Evolutionary conservation across 2,113 vertebrate genomes (phyloP).

Genomic region (Sinocyclocheilus rhinocerous): DNA sequence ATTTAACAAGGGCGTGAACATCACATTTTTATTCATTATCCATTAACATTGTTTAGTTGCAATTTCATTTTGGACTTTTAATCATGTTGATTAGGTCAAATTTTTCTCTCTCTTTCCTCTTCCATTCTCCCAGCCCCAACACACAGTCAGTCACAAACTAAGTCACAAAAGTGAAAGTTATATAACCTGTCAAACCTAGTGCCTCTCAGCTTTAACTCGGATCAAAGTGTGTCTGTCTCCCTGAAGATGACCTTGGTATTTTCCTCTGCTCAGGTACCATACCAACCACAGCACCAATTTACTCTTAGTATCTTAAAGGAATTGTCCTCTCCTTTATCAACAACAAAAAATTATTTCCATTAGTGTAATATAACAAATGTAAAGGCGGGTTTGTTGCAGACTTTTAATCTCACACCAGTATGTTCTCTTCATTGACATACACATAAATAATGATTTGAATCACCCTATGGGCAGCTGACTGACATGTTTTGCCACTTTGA

Average conservation of each 20-base stretch:
- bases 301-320: background rate
- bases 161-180: background rate
- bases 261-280: slow-evolving; percentile 48
- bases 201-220: too few relatives aligned
- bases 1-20: too few relatives aligned
- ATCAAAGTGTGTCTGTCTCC: background rate
- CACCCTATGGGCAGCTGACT: slow-evolving; percentile 33
- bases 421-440: background rate
- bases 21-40: too few relatives aligned
- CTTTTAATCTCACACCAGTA: background rate
- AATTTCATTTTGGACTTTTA: too few relatives aligned
- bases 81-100: too few relatives aligned
- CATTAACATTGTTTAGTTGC: too few relatives aligned
- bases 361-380: background rate
- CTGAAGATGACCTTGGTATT: slow-evolving; percentile 50
- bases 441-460: background rate
- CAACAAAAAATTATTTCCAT: background rate
- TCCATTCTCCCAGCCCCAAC: too few relatives aligned
- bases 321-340: too few relatives aligned
- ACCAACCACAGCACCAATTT: background rate
- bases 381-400: background rate
- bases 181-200: too few relatives aligned
- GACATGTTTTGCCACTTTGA: slow-evolving; percentile 59
- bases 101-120: too few relatives aligned
- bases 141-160: background rate